These are phyloP conservation scores for Agraylea sexmaculata DNA, from an alignment of 1,140 invertebrate species.

Conservation along the genomic window DNA sequence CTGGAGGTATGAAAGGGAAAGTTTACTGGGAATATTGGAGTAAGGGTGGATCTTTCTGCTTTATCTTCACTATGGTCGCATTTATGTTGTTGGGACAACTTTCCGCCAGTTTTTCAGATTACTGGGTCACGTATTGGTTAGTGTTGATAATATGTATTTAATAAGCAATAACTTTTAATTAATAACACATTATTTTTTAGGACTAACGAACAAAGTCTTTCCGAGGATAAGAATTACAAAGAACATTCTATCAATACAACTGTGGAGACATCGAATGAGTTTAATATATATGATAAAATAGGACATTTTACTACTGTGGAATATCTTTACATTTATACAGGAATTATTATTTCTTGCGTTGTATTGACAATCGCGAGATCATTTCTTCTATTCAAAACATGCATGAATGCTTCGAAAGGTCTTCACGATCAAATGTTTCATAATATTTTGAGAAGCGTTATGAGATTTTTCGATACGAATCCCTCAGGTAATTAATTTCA, in stretches of 20 bases:
- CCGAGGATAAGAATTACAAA: no score
- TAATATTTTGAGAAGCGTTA: conserved; percentile 55
- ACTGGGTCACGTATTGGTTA: conserved; percentile 42
- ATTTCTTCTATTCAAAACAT: conserved; percentile 65
- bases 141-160: no score
- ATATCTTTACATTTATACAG: conserved; percentile 37
- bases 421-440: conserved; percentile 79
- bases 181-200: conserved; percentile 4
- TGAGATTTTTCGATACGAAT: conserved; percentile 78
- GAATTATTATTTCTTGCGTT: conserved; percentile 33
- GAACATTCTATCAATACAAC: background rate
- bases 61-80: conserved; percentile 32
- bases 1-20: conserved; percentile 39
- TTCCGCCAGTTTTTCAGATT: conserved; percentile 37
- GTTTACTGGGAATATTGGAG: conserved; percentile 35
- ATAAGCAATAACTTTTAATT: no score
- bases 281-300: conserved; percentile 32
- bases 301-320: conserved; percentile 33
- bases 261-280: conserved; percentile 17
- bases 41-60: conserved; percentile 28
- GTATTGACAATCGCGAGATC: conserved; percentile 47
- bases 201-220: conserved; percentile 8
- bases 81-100: conserved; percentile 37
- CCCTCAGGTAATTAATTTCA: conserved; percentile 46
- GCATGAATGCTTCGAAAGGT: conserved; percentile 63